A percentile compares a stretch with the other conserved stretches of the same genome.
Conservation (phyloP, 1,140 invertebrate species). For the Piezodorus guildinii region DNA sequence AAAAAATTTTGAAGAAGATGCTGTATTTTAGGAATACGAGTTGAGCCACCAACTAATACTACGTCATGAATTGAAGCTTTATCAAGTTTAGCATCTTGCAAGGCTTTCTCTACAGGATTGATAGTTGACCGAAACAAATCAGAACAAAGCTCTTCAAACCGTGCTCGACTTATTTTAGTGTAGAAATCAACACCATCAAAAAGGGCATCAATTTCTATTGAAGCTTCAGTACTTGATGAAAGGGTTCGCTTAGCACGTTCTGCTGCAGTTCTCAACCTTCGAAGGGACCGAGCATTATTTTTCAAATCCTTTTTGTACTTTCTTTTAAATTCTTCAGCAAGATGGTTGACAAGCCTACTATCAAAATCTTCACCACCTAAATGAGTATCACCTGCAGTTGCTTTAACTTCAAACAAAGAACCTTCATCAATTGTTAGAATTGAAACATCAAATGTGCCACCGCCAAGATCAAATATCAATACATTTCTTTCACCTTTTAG, state of each 20-base stretch:
- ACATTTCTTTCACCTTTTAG: constrained; percentile 61
- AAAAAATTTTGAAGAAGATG: constrained; percentile 47
- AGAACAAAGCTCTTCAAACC: constrained; percentile 39
- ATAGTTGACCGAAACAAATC: constrained; percentile 51
- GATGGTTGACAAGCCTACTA: constrained; percentile 58
- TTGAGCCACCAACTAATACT: constrained; percentile 68
- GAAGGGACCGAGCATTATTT: constrained; percentile 38
- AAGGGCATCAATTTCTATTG: constrained; percentile 40
- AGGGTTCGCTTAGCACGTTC: constrained; percentile 44
- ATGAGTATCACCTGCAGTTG: constrained; percentile 60
- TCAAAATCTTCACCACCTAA: constrained; percentile 70
- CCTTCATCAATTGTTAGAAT: constrained; percentile 64
- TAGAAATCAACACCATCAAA: constrained; percentile 40
- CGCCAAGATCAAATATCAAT: constrained; percentile 61
- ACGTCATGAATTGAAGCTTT: constrained; percentile 61
- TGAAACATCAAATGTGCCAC: constrained; percentile 75
- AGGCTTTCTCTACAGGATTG: constrained; percentile 58
- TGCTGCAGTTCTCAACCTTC: constrained; percentile 52
- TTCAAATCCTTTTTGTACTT: constrained; percentile 41
- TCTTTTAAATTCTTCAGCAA: constrained; percentile 39
- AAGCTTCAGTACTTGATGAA: constrained; percentile 40
- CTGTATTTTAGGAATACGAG: constrained; percentile 54
- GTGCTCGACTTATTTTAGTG: constrained; percentile 36
- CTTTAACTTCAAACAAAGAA: constrained; percentile 58
- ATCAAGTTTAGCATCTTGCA: constrained; percentile 35